Evolutionary conservation across 2,888 invertebrate genomes (phyloP), one percentile per base, ranked within the genome.

Genomic region (Crossocerus cetratus): DNA sequence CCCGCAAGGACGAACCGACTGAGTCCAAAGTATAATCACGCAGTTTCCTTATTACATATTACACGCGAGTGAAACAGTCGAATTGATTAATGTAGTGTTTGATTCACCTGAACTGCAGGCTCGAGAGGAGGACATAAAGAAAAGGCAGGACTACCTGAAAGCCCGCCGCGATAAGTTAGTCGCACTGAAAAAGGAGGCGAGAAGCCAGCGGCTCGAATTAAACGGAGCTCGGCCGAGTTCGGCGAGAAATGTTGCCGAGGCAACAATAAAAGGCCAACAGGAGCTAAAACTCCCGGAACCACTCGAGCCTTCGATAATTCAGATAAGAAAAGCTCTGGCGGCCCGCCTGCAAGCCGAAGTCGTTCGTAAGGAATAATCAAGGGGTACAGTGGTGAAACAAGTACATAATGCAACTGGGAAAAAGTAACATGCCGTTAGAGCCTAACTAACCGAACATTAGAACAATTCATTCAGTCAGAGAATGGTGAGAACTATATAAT

Each of bases 161-260:
- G 94, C 95, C 72, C 98, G 98, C 88, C 93, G 98, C 22, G 98
- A 98, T 90, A 97, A 98, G 88, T 92, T 99, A 64, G 92, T 98
- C 55, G 96, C 96, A 20, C 91, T 98, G 86, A 99, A 98, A 90
- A 96, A 96, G 86, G 95, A 96, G 87, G 97, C 96, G 21, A 93
- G 98, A 20, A 95, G 96, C 86, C 95, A 95, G 81, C 94, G 96
- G 87, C 91, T 98, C 5, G 93, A 93, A 44, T 93, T 93, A 14
- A 94, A 94, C 64, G 91, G 91, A 0, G 64, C 70, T 82, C 88
- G 90, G 8, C 90, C 91, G 3, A 88, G 88, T 70, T 90, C 88
- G 2, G 86, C 89, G 20, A 84, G 86, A 71, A 82, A 83, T 16
- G 84, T 87, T 22, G 88, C 89, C 0, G 88, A 89, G 53, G 88